Conservation (phyloP, 2,113 vertebrate species). For the Phaethornis superciliosus region DNA sequence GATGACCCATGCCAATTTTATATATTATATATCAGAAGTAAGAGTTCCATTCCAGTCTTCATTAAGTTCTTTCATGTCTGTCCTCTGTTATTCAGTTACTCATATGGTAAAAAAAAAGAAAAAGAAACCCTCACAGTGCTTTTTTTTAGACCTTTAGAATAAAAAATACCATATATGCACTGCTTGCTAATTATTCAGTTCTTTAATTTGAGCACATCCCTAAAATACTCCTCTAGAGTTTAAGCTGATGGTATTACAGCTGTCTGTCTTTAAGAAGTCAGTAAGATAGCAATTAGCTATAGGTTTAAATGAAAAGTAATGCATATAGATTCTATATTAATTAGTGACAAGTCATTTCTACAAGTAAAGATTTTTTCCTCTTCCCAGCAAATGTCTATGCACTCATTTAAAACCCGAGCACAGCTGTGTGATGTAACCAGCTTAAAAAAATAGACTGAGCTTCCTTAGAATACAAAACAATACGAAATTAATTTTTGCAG, state of each 20-base stretch:
- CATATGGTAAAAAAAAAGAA: neutral
- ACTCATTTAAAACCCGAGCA: neutral
- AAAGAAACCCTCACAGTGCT: neutral
- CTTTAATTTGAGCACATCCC: neutral
- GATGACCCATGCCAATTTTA: neutral
- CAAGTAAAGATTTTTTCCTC: neutral
- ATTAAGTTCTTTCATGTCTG: neutral
- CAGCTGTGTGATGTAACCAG: neutral
- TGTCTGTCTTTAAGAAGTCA: neutral
- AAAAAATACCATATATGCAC: neutral
- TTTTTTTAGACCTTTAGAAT: neutral
- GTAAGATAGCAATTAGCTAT: neutral
- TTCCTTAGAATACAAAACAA: slow-evolving; percentile 18
- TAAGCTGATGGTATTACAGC: neutral
- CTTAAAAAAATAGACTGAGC: neutral
- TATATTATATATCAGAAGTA: neutral
- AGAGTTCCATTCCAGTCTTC: neutral
- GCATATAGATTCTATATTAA: neutral
- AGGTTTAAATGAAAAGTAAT: slow-evolving; percentile 21
- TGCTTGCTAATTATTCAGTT: neutral
- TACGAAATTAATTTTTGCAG: neutral
- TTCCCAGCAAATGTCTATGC: slow-evolving; percentile 8
- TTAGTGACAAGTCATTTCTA: neutral
- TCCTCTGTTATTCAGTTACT: neutral
- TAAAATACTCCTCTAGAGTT: neutral